phyloP scores from a whole-genome alignment of 2,888 invertebrate species.

The Spilarctia lutea region DNA sequence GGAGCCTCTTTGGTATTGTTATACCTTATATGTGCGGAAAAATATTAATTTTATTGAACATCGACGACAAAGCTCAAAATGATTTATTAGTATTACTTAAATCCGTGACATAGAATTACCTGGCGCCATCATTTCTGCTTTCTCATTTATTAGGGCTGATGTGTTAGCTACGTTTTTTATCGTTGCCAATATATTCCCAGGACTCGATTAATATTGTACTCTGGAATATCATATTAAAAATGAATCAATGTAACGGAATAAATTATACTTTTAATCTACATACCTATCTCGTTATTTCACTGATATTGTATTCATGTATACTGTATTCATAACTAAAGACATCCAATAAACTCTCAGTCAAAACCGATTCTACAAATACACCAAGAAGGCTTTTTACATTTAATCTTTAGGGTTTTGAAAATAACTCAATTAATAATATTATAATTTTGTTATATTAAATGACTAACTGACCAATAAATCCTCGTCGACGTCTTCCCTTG shows the following conservation, averaged over 20 bases:
- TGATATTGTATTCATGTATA: neutral
- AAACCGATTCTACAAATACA: neutral
- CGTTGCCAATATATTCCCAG: slow-evolving; percentile 7
- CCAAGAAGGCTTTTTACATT: too few relatives aligned
- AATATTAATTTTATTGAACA: neutral
- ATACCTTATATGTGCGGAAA: neutral
- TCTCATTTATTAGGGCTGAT: slow-evolving; percentile 16
- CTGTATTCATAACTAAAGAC: too few relatives aligned
- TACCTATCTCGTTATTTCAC: neutral
- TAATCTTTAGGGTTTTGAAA: too few relatives aligned
- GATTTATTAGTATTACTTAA: slow-evolving; percentile 21
- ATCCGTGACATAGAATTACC: slow-evolving; percentile 14
- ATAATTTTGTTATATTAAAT: too few relatives aligned
- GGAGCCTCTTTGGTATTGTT: neutral
- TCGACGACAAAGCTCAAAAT: neutral
- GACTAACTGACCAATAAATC: too few relatives aligned
- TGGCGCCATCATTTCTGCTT: slow-evolving; percentile 10
- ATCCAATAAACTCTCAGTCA: neutral
- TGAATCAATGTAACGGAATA: neutral
- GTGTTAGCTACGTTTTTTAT: slow-evolving; percentile 14
- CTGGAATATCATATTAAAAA: neutral
- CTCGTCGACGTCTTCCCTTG: too few relatives aligned
- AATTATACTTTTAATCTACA: neutral
- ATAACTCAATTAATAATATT: too few relatives aligned
- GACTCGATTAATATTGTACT: slow-evolving; percentile 13